Evolutionary conservation across 23 tunicate species (phyloP).

Genomic region (Trididemnum miniatum): DNA sequence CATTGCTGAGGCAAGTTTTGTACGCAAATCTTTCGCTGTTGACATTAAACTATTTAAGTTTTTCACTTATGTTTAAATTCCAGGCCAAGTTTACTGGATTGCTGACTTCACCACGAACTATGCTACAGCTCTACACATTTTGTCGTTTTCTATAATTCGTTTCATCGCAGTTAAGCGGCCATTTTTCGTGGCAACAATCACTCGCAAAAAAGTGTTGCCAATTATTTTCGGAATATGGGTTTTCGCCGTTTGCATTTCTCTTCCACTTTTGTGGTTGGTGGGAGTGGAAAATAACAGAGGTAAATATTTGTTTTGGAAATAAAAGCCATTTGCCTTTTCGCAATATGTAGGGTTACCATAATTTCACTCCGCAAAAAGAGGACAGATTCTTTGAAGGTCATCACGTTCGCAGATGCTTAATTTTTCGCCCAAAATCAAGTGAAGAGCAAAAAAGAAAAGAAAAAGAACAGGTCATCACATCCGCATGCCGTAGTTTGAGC

Average conservation of each 20-base stretch:
- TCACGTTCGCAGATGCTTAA: too few species aligned
- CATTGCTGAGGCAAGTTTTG: too few species aligned
- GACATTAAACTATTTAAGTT: too few species aligned
- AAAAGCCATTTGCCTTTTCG: background rate
- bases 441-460: too few species aligned
- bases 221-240: conserved; percentile 44
- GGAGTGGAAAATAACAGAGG: conserved; percentile 28
- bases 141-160: conserved; percentile 60
- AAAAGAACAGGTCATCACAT: too few species aligned
- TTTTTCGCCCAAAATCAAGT: too few species aligned
- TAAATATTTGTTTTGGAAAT: background rate
- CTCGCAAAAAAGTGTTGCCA: background rate
- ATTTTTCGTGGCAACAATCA: conserved; percentile 23
- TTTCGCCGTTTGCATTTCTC: conserved; percentile 2
- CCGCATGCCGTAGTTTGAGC: too few species aligned
- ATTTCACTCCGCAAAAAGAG: too few species aligned
- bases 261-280: conserved; percentile 34
- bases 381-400: too few species aligned
- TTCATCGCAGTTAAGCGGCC: conserved; percentile 51
- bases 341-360: too few species aligned
- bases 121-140: conserved; percentile 62
- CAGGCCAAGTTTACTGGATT: conserved; percentile 80
- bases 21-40: too few species aligned
- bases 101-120: conserved; percentile 68
- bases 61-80: too few species aligned